phyloP scores from a whole-genome alignment of 2,888 invertebrate species.

The Melangyna quadrimaculata region DNA sequence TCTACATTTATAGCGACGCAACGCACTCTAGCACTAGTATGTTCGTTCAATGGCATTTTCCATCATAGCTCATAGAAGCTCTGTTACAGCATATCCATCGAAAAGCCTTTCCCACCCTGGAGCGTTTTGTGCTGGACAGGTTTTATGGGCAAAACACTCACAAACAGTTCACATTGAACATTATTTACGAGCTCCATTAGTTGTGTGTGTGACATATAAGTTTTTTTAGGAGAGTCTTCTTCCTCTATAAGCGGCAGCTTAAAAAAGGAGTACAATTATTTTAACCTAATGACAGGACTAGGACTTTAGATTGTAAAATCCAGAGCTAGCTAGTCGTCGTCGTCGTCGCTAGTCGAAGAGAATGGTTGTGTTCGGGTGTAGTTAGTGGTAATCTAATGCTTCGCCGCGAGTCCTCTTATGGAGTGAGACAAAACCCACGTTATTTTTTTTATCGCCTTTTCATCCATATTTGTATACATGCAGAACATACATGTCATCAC shows the following conservation, averaged over 20 bases:
- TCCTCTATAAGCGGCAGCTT: background rate
- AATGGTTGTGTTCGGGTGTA: background rate
- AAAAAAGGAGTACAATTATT: conserved; percentile 26
- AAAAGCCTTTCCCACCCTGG: background rate
- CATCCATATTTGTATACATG: conserved; percentile 2
- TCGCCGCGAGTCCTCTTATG: background rate
- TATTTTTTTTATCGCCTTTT: conserved; percentile 7
- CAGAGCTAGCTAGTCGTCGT: no score
- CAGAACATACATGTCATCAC: conserved; percentile 2
- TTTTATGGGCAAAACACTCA: conserved; percentile 65
- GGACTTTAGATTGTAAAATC: conserved; percentile 58
- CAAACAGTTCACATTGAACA: conserved; percentile 61
- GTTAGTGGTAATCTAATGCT: background rate
- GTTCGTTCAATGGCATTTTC: conserved; percentile 18
- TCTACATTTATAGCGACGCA: background rate
- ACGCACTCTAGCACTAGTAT: conserved; percentile 12
- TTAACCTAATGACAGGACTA: conserved; percentile 68
- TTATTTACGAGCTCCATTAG: conserved; percentile 70
- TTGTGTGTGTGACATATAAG: conserved; percentile 22
- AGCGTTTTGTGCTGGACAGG: conserved; percentile 50
- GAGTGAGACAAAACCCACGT: background rate
- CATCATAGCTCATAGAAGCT: background rate
- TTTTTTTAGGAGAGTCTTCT: background rate
- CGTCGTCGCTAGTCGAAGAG: no score
- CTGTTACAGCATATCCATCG: background rate